Base-by-base conservation (phyloP, 2,113 vertebrate species). In the Tamias sibiricus region DNA sequence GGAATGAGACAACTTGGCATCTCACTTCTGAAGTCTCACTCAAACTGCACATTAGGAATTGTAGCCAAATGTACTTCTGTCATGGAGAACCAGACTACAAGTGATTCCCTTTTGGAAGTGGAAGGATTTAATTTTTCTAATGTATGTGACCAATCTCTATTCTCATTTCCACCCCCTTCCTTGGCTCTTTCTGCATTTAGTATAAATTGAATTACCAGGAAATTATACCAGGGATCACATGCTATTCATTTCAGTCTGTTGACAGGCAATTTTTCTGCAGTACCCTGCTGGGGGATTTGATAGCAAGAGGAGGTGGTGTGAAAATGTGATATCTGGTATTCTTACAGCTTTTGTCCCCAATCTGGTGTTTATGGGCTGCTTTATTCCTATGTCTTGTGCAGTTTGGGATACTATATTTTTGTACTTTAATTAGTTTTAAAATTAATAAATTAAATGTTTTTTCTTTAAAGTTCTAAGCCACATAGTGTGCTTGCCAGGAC, bases 261-360 rank as follows among this genome's bases (percentile, higher is more conserved):
- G 95, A 97, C 96, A 94, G 82, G 93, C 85, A 95, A 93, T 95
- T 97, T 96, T 97, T 96, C 94, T 93, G 26, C 81, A 90, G 59
- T 94, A 74, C 17, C 97, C 93, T 97, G 97, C 96, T 97, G 95
- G 90, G 75, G 89, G 49, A 97, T 93, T 94, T 94, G 91, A 97
- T 94, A 95, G 93, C 92, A 71, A 93, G 91, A 95, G 59, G 93
- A 54, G 66, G 86, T 80, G 86, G 96, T 97, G 82, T 96, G 94
- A 97, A 97, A 92, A 96, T 87, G 72, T 86, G 72, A 74, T 97
- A 77, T 94, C 87, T 97, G 66, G 40, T 94, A 82, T 95, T 85
- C 22, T 94, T 97, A 89, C 37, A 94, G 80, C 90, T 74, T 97
- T 96, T 94, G 89, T 95, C 57, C 82, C 49, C 95, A 96, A 75